phyloP scores from a whole-genome alignment of 2,113 vertebrate genomes.

The Xenopus laevis region DNA sequence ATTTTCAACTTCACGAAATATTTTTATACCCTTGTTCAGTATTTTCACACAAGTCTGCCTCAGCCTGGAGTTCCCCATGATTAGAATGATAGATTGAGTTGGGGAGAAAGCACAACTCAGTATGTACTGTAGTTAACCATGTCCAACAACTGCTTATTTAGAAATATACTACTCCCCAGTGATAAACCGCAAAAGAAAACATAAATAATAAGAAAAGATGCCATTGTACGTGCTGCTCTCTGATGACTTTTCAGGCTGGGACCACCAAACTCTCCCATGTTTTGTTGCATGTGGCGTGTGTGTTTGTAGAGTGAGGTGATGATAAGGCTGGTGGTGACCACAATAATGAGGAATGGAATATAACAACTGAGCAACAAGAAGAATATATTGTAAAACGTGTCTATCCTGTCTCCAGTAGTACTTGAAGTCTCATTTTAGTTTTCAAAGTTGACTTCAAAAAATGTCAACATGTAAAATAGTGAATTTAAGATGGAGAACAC shows the following conservation, averaged over 20 bases:
- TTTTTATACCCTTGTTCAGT: background rate
- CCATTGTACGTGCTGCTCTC: conserved; percentile 17
- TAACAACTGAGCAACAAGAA: conserved; percentile 2
- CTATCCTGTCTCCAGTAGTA: background rate
- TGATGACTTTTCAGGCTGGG: conserved; percentile 25
- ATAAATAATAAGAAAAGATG: conserved; percentile 26
- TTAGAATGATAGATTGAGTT: conserved; percentile 5
- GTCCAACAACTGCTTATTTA: no score
- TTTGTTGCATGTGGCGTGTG: conserved; percentile 24
- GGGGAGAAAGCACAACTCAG: conserved; percentile 1
- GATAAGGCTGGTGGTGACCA: conserved; percentile 13
- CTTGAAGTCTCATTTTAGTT: background rate
- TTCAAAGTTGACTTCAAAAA: background rate
- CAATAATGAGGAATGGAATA: conserved; percentile 26
- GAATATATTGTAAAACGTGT: background rate
- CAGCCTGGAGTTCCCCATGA: conserved; percentile 19
- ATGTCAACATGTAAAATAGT: background rate
- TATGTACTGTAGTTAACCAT: no score
- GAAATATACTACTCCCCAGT: no score
- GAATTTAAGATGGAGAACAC: background rate
- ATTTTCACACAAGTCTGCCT: background rate
- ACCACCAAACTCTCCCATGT: conserved; percentile 3
- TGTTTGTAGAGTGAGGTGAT: conserved; percentile 17
- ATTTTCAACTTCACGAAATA: no score
- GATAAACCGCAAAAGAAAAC: conserved; percentile 14